phyloP scores from a whole-genome alignment of 2,888 invertebrate genomes.

The Trichogramma dendrolimi region DNA sequence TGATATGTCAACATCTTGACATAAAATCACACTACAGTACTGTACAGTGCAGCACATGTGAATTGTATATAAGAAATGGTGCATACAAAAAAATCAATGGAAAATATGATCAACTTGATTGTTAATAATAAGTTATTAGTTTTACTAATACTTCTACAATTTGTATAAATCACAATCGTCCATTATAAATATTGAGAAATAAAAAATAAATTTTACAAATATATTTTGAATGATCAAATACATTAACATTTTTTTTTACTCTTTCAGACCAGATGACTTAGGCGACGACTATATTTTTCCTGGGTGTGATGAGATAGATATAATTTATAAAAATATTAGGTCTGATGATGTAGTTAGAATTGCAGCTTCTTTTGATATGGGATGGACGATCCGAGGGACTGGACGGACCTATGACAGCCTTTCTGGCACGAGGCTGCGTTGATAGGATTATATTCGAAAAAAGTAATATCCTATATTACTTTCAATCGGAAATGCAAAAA shows the following conservation, averaged over 20 bases:
- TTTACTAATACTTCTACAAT: no score
- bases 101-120: no score
- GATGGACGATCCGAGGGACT: neutral
- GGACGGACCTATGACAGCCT: neutral
- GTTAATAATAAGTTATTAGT: no score
- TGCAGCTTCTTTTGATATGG: conserved; percentile 3
- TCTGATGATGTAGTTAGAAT: neutral
- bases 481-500: no score
- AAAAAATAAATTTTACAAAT: neutral
- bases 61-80: no score
- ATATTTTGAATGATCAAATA: neutral
- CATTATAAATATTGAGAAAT: neutral
- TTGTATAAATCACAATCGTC: neutral
- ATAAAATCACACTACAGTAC: no score
- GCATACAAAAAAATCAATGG: no score
- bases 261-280: neutral
- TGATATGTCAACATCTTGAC: no score
- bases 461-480: conserved; percentile 27
- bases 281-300: neutral
- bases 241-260: neutral
- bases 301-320: neutral
- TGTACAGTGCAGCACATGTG: no score
- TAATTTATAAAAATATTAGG: neutral
- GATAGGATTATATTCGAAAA: conserved; percentile 13
- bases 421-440: neutral